Evolutionary conservation across 2,797 vertebrate species (phyloP), one percentile per base, ranked within the genome.

Genomic region (Syndactyla subalaris): DNA sequence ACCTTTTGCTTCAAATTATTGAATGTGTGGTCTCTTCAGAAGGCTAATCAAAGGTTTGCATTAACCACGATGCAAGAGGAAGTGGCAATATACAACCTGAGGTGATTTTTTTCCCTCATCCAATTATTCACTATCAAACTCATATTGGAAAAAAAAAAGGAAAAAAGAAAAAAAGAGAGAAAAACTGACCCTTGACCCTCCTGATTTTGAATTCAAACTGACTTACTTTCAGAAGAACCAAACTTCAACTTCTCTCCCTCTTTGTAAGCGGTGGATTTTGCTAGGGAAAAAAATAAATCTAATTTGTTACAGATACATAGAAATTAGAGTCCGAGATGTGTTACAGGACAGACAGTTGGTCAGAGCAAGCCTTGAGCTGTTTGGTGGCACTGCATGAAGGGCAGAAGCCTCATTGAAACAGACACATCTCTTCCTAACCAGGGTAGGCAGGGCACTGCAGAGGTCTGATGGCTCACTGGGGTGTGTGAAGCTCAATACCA

Each of bases 1-100:
- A 98, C 99, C 99, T 98, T 97, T 99, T 98, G 98, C 98, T 98
- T 97, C 98, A 98, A 97, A 97, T 98, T 97, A 98, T 97, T 96
- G 97, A 96, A 95, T 98, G 93, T 96, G 97, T 97, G 97, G 97
- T 97, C 97, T 97, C 94, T 98, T 97, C 88, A 95, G 97, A 95
- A 94, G 96, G 95, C 97, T 98, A 96, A 97, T 97, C 97, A 97
- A 97, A 97, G 97, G 96, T 97, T 97, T 97, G 94, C 82, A 91
- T 96, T 94, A 97, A 97, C 92, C 94, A 93, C 88, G 78, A 89
- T 55, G 70, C 82, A 95, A 86, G 92, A 94, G 82, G 80, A 96
- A 96, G 96, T 75, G 93, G 89, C 92, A 87, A 91, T 91, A 95
- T 81, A 95, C 92, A 97, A 96, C 93, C 95, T 82, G 93, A 86